A percentile compares a stretch with the other conserved stretches of the same genome.
Evolutionary conservation across 2,797 vertebrate species (phyloP).

Genomic region (Falco columbarius): DNA sequence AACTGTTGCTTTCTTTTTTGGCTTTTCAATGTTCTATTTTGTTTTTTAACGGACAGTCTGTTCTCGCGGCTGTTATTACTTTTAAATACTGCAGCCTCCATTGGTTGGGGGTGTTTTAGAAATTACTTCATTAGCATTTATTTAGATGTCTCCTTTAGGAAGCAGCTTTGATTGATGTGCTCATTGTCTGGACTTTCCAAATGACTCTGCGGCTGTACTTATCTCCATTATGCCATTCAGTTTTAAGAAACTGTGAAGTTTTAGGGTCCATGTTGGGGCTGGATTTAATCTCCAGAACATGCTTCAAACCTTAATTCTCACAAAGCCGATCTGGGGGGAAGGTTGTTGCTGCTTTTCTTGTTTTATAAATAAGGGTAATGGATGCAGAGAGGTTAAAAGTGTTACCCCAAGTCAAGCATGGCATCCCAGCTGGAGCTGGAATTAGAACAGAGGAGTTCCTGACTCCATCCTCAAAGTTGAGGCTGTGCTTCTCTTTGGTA

Average conservation of each 20-base stretch:
- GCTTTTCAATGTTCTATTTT: neutral
- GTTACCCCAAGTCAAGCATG: neutral
- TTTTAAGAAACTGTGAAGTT: neutral
- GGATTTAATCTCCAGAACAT: neutral
- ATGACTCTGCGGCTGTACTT: neutral
- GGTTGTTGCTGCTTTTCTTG: neutral
- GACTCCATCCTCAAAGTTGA: neutral
- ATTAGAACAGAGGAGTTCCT: neutral
- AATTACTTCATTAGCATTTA: constrained; percentile 9
- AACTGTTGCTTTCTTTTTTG: constrained; percentile 5
- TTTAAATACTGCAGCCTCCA: neutral
- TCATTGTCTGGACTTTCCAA: constrained; percentile 16
- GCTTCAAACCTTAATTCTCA: neutral
- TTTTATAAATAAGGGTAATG: neutral
- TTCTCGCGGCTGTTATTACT: neutral
- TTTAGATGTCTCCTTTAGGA: constrained; percentile 19
- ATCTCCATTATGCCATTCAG: neutral
- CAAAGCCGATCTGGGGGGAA: neutral
- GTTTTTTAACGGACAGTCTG: neutral
- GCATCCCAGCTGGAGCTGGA: neutral
- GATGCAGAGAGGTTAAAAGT: neutral
- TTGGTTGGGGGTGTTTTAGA: neutral
- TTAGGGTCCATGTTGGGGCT: neutral
- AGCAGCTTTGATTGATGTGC: constrained; percentile 22
- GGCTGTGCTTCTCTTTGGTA: neutral